A percentile compares a stretch with the other conserved stretches of the same genome.
Conservation (phyloP, 2,888 invertebrate genomes). For the Megastigmus dorsalis region DNA sequence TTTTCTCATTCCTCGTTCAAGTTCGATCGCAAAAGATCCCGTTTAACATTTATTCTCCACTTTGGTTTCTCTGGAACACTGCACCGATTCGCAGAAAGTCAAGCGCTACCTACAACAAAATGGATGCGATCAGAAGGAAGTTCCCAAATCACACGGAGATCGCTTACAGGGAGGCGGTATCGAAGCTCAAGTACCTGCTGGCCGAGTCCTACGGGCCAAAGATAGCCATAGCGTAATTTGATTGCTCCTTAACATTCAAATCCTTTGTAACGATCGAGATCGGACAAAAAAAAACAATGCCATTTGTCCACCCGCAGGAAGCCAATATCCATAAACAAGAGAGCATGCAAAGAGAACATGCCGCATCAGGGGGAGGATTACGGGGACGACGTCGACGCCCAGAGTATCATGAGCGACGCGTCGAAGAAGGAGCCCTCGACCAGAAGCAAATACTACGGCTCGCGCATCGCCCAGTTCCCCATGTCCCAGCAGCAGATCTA, state of each 20-base stretch:
- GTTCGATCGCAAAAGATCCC: too few relatives aligned
- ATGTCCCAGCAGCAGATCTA: not conserved
- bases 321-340: slow-evolving; percentile 2
- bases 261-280: too few relatives aligned
- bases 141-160: slow-evolving; percentile 88
- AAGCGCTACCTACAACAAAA: slow-evolving; percentile 70
- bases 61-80: too few relatives aligned
- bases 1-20: too few relatives aligned
- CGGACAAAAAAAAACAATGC: too few relatives aligned
- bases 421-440: slow-evolving; percentile 56
- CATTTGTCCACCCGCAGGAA: slow-evolving; percentile 9
- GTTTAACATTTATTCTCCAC: too few relatives aligned
- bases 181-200: slow-evolving; percentile 84
- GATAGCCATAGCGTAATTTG: slow-evolving; percentile 54
- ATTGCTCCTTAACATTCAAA: not conserved
- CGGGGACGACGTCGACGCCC: slow-evolving; percentile 79
- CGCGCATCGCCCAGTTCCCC: slow-evolving; percentile 20
- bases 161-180: slow-evolving; percentile 90
- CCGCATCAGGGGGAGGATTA: slow-evolving; percentile 17
- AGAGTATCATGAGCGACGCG: slow-evolving; percentile 74
- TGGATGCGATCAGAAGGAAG: slow-evolving; percentile 77
- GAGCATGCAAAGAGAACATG: slow-evolving; percentile 8
- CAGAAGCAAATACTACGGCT: slow-evolving; percentile 49
- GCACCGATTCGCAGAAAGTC: slow-evolving; percentile 66
- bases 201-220: slow-evolving; percentile 84